These are phyloP conservation scores for Aleadryas rufinucha DNA, from an alignment of 2,113 vertebrate genomes.

Conservation along the genomic window DNA sequence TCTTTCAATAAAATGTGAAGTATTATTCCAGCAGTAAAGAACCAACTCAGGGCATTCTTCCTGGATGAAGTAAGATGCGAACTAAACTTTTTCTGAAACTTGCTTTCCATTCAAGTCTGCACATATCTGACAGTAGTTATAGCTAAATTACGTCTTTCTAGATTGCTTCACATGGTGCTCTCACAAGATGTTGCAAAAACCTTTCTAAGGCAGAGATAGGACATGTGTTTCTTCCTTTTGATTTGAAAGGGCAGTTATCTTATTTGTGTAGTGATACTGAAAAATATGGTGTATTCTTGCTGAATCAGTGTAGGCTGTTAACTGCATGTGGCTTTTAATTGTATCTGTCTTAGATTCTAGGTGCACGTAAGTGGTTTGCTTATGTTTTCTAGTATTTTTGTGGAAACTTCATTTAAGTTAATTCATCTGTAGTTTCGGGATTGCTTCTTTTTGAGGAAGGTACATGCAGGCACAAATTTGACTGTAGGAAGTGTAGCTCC, in stretches of 20 bases:
- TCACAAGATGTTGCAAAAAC: neutral
- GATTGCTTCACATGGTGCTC: neutral
- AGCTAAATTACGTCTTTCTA: neutral
- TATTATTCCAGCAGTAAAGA: neutral
- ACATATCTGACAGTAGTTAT: neutral
- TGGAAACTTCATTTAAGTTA: neutral
- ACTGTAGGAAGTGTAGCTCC: neutral
- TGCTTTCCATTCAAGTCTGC: neutral
- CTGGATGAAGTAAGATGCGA: neutral
- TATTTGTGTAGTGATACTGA: neutral
- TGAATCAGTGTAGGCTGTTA: neutral
- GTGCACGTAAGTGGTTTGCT: neutral
- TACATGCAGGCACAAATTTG: neutral
- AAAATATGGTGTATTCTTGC: neutral
- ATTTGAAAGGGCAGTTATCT: neutral
- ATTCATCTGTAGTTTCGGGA: neutral
- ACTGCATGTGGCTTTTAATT: neutral
- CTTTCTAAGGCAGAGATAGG: neutral
- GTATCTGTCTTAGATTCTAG: neutral
- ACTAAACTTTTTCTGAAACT: neutral
- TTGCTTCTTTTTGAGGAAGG: neutral
- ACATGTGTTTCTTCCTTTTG: neutral
- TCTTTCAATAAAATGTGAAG: neutral
- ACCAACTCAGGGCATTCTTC: neutral
- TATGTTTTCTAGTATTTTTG: neutral